A percentile compares a stretch with the other conserved stretches of the same genome.
Conservation (phyloP, 2,113 vertebrate genomes). For the Phaetusa simplex region DNA sequence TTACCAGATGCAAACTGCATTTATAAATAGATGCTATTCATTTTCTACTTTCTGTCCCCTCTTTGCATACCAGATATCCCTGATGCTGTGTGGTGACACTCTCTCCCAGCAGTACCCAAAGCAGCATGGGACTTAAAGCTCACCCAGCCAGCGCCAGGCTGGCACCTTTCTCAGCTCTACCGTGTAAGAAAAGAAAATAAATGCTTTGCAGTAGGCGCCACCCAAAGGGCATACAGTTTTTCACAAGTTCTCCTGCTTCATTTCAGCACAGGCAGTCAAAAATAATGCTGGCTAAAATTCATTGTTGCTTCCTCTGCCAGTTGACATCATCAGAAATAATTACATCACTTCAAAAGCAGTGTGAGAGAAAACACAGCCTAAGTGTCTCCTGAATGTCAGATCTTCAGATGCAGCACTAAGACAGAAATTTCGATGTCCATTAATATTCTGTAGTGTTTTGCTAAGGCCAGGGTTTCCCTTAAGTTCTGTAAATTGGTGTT, state of each 20-base stretch:
- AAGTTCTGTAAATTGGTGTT: not conserved
- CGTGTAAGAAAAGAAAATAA: not conserved
- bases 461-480: not conserved
- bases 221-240: not conserved
- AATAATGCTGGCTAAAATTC: not conserved
- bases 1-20: not conserved
- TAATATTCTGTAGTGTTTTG: not conserved
- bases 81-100: not conserved
- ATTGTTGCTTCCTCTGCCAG: not conserved
- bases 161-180: not conserved
- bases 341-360: not conserved
- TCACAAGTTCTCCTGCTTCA: not conserved
- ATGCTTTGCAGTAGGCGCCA: constrained; percentile 45
- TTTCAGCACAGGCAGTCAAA: not conserved
- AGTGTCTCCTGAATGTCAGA: not conserved
- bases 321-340: not conserved
- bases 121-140: not conserved
- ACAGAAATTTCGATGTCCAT: not conserved
- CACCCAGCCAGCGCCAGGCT: accelerated
- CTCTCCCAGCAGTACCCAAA: not conserved
- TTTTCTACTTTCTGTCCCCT: not conserved
- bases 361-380: not conserved
- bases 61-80: not conserved
- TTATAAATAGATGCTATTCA: not conserved
- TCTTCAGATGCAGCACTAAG: not conserved